Base-by-base conservation (phyloP, 2,888 invertebrate species). In the Theretra japonica region DNA sequence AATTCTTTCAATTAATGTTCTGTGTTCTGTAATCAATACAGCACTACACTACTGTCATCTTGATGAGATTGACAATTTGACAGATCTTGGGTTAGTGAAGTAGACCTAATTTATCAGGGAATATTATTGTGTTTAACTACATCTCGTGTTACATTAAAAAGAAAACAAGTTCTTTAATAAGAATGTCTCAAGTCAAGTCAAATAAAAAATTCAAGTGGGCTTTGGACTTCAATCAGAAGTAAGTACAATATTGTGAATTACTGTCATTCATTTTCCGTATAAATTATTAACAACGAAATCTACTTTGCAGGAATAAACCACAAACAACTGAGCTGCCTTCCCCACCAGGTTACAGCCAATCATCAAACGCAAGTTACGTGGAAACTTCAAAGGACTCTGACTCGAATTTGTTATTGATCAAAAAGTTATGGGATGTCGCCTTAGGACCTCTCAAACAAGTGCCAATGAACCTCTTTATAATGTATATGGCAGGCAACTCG, bases 401-500 rank as follows among this genome's bases (percentile, higher is more conserved):
- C 87, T 96, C 97, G 0, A 97, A 97, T 89, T 96, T 97, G 82
- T 94, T 98, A 71, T 96, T 99, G 77, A 97, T 98, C 11, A 99
- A 99, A 88, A 98, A 99, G 88, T 97, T 99, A 70, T 99, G 99
- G 99, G 99, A 99, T 87, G 95, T 99, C 70, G 99, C 99, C 0
- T 90, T 99, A 23, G 99, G 98, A 0, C 99, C 99, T 3, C 89
- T 99, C 50, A 99, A 99, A 90, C 99, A 98, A 94, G 98, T 98
- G 78, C 99, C 99, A 0, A 99, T 99, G 99, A 99, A 99, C 91
- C 95, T 99, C 75, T 99, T 99, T 89, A 98, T 99, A 74, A 99
- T 99, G 99, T 99, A 99, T 92, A 99, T 99, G 99, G 99, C 99
- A 71, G 99, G 99, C 23, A 99, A 98, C 90, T 99, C 99, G 0